These are phyloP conservation scores for Aplocera efformata DNA, from an alignment of 2,888 invertebrate species.

Conservation along the genomic window DNA sequence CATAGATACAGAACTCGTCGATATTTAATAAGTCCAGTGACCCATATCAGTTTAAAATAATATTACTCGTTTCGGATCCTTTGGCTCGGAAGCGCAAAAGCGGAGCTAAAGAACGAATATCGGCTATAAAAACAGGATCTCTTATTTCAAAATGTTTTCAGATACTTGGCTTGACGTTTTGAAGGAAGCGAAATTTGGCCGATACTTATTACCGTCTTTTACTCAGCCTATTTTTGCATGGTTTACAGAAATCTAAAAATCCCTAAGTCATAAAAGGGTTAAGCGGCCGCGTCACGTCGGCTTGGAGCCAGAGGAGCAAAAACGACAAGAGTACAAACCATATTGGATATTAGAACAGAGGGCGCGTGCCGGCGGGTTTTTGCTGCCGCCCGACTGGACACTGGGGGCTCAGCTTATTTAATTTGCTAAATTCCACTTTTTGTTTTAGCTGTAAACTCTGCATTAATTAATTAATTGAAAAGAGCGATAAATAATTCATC, in stretches of 20 bases:
- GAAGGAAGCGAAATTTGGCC: no score
- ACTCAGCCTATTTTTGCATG: no score
- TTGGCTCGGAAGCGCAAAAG: no score
- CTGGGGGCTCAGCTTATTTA: constrained; percentile 48
- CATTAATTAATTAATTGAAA: constrained; percentile 4
- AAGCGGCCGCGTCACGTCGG: constrained; percentile 66
- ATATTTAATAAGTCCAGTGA: no score
- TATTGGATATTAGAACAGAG: constrained; percentile 77
- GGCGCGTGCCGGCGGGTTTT: constrained; percentile 69
- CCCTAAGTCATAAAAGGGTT: constrained; percentile 71
- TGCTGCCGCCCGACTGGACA: constrained; percentile 40
- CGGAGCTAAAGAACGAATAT: no score
- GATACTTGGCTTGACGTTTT: no score
- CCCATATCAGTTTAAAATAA: no score
- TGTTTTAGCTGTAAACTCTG: not conserved
- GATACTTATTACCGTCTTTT: no score
- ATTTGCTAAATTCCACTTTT: constrained; percentile 46
- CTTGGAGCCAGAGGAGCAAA: constrained; percentile 48
- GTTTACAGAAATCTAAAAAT: constrained; percentile 45
- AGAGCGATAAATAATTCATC: not conserved
- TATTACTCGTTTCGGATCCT: no score
- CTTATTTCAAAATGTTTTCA: no score
- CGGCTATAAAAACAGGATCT: no score
- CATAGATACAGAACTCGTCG: no score
- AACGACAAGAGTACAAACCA: constrained; percentile 68